Evolutionary conservation across 2,797 vertebrate genomes (phyloP), one percentile per base, ranked within the genome.

Genomic region (Peromyscus melanophrys): DNA sequence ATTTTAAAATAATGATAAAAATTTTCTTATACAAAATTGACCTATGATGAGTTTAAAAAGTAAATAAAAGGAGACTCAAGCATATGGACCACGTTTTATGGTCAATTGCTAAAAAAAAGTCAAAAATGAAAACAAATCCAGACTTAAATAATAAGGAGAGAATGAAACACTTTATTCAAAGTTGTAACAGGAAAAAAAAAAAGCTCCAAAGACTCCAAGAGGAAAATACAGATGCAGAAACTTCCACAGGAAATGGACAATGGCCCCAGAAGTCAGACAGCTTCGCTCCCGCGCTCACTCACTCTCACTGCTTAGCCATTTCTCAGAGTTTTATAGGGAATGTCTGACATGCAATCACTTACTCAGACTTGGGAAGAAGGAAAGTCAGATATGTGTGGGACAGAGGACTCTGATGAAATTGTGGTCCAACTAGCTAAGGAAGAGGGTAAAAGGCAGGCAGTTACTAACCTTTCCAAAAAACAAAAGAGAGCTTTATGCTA

Each of bases 241-340:
- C 63, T 65, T 65, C 29, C 63, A 65, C 4, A 65, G 29, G 63
- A 65, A 65, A 11, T 65, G 12, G 12, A 65, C 12, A 65, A 31
- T 31, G 12, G 63, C 4, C 25, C 10, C 29, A 11, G 10, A 63
- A 29, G 27, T 29, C 61, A 29, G 61, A 1, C 65, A 49, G 8
- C 21, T 78, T 78, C 6, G 25, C 21, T 37, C n/a, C 21, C n/a
- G 1, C 27, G 11, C 61, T 63, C 61, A 27, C 61, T 63, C 61
- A 29, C 21, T 9, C 21, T 25, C 29, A 0, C 23, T 25, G 4
- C 59, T 6, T 21, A 78, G 10, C 4, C 19, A 1, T 1, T 23
- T 43, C 25, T 89, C 49, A 63, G 11, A 8, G 89, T 5, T 37
- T 31, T 9, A 52, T 17, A 6, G 7, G 21, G 6, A 4, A 46